Percentiles rank a stretch among this genome's conserved stretches.
phyloP scores from a whole-genome alignment of 2,888 invertebrate species.

The Eulithis prunata region DNA sequence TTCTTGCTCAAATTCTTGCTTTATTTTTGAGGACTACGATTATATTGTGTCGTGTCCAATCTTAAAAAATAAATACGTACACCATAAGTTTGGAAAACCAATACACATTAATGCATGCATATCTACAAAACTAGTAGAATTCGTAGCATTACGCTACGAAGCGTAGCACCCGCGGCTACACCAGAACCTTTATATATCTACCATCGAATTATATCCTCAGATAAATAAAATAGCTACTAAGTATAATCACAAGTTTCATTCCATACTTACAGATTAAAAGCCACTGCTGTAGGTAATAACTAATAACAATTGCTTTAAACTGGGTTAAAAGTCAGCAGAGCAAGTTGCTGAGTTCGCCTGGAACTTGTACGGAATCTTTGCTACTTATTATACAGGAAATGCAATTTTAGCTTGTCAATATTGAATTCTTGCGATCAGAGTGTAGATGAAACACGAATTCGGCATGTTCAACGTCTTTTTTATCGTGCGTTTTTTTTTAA shows the following conservation, averaged over 20 bases:
- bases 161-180: too few relatives aligned
- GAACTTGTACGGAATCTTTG: slow-evolving; percentile 26
- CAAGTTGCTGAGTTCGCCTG: slow-evolving; percentile 21
- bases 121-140: too few relatives aligned
- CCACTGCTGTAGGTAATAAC: slow-evolving; percentile 15
- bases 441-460: slow-evolving; percentile 12
- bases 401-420: slow-evolving; percentile 27
- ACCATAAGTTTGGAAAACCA: too few relatives aligned
- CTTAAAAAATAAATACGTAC: too few relatives aligned
- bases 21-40: background rate
- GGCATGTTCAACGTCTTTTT: too few relatives aligned
- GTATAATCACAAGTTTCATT: background rate
- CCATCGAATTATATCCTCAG: too few relatives aligned
- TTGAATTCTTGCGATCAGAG: slow-evolving; percentile 15
- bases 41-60: background rate
- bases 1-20: background rate
- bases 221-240: background rate
- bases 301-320: slow-evolving; percentile 26
- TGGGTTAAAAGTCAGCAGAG: slow-evolving; percentile 24
- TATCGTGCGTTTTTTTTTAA: too few relatives aligned
- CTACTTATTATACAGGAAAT: slow-evolving; percentile 33
- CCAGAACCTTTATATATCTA: too few relatives aligned
- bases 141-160: too few relatives aligned
- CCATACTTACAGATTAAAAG: slow-evolving; percentile 22
- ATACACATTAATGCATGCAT: too few relatives aligned